These are phyloP conservation scores for Spicauda simplicius DNA, from an alignment of 2,888 invertebrate genomes.

Conservation along the genomic window DNA sequence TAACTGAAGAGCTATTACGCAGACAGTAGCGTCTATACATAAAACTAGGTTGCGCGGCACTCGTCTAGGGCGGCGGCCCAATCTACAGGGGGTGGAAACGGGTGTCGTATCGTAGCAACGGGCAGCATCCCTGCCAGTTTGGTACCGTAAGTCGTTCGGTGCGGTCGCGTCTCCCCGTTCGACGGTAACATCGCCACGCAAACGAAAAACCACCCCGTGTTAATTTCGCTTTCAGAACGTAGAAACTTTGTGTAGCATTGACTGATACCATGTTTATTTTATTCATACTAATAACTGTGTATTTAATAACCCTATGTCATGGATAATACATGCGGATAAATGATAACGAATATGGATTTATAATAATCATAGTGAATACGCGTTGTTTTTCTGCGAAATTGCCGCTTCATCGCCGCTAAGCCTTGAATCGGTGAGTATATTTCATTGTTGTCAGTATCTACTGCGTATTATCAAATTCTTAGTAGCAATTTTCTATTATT, in stretches of 20 bases:
- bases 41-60: constrained; percentile 77
- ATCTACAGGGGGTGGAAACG: constrained; percentile 65
- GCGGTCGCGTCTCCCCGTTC: constrained; percentile 57
- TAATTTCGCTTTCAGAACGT: constrained; percentile 36
- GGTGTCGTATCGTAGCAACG: constrained; percentile 80
- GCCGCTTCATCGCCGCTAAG: constrained; percentile 9
- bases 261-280: constrained; percentile 71
- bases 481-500: no score
- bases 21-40: constrained; percentile 75
- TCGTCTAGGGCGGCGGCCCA: constrained; percentile 76
- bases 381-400: constrained; percentile 39
- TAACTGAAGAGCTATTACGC: constrained; percentile 79
- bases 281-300: constrained; percentile 77
- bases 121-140: constrained; percentile 81
- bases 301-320: constrained; percentile 77
- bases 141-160: constrained; percentile 59
- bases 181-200: constrained; percentile 20
- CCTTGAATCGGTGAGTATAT: constrained; percentile 24
- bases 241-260: constrained; percentile 44
- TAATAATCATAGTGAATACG: constrained; percentile 55
- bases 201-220: constrained; percentile 31
- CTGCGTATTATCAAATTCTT: not conserved
- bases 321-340: constrained; percentile 48
- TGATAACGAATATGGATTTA: constrained; percentile 59
- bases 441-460: not conserved